Base-by-base conservation (phyloP, 2,888 invertebrate species). In the Drosophila histrio region DNA sequence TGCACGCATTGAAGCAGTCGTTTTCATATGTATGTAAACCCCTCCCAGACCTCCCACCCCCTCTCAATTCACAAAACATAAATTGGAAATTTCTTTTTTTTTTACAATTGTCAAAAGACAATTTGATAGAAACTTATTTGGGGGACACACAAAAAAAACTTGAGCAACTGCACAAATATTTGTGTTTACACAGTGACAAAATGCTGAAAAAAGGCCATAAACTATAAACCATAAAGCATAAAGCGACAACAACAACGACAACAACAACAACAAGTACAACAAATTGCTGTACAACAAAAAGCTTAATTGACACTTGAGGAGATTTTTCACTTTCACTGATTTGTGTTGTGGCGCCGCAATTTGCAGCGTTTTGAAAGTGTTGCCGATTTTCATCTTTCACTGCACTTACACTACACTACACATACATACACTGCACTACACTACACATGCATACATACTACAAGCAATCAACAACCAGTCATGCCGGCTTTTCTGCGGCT, bases 261-360 rank as follows among this genome's bases (percentile, higher is more conserved):
- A 72, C 32, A 43, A 49, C n/a, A 30, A 49, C 28, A 50, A 41
- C 58, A 24, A 63, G 38, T 60, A 65, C 65, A 65, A 77, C 66
- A 46, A 74, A 46, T 74, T 58, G 66, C 50, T 62, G 72, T 65
- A 58, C 62, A 66, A 59, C 30, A 49, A 64, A 73, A 65, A 64
- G 69, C 63, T 77, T 75, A 79, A 87, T 88, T 88, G 88, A 82
- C 88, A 87, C 71, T 82, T 77, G 73, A 80, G 87, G 24, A 64
- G 32, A 57, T 43, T 74, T 87, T 87, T 80, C 87, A 87, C 87
- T 87, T 87, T 87, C 88, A 87, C 87, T 87, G 79, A 79, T 87
- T 85, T 67, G 72, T 58, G 26, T 47, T 70, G 54, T 61, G 71
- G 69, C 65, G 66, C 64, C 46, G 66, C 77, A 77, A 78, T 70